Percentiles rank a stretch among this genome's conserved stretches.
Conservation (phyloP, 2,888 invertebrate species). For the Cacoxenus indagator region DNA sequence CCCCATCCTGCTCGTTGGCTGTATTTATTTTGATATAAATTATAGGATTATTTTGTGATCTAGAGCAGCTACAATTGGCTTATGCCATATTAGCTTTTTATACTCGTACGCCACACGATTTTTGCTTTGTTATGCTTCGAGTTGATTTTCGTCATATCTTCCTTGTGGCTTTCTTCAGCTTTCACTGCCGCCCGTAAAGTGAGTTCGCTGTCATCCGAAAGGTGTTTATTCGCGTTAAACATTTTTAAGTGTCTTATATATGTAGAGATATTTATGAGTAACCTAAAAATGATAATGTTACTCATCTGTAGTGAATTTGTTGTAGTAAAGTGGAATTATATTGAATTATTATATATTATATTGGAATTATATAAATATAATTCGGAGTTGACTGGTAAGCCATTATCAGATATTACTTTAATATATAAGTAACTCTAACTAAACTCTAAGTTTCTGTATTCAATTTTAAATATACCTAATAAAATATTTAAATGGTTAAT, state of each 20-base stretch:
- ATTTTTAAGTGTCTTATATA: conserved; percentile 6
- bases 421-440: no score
- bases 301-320: no score
- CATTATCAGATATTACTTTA: no score
- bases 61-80: conserved; percentile 50
- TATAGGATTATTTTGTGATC: conserved; percentile 60
- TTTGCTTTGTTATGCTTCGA: conserved; percentile 19
- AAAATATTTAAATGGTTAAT: no score
- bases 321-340: no score
- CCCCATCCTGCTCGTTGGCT: conserved; percentile 44
- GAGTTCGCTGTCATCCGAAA: neutral
- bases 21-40: conserved; percentile 58
- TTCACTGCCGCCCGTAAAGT: conserved; percentile 25
- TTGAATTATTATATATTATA: no score
- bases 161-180: neutral
- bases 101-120: conserved; percentile 14
- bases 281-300: no score
- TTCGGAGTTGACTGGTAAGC: no score
- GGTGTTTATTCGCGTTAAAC: neutral
- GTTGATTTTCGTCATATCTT: conserved; percentile 7
- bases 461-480: no score
- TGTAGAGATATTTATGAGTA: neutral
- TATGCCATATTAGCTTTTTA: conserved; percentile 38
- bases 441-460: no score
- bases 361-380: no score